Conservation (phyloP, 2,797 vertebrate genomes). For the Darevskia nairensis region DNA sequence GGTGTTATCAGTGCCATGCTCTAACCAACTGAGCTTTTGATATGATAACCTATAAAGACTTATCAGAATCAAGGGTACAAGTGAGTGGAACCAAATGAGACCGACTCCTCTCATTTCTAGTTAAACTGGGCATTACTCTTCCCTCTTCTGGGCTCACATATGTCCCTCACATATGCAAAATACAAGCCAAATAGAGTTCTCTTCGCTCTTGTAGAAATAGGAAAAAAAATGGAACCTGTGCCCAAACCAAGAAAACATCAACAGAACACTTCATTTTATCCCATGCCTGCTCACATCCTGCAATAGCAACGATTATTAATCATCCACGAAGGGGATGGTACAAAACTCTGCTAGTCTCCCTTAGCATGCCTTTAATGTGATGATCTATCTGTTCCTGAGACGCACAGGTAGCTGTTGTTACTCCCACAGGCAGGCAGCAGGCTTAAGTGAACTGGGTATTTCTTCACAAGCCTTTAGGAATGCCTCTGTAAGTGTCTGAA, state of each 20-base stretch:
- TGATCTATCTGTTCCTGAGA: background rate
- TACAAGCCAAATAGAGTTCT: background rate
- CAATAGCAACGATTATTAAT: background rate
- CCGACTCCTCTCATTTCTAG: background rate
- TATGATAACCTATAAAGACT: background rate
- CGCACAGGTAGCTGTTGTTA: background rate
- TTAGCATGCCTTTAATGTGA: too few species aligned
- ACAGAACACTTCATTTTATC: background rate
- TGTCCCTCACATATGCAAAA: background rate
- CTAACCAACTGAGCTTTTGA: background rate
- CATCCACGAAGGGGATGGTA: background rate
- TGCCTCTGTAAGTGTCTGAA: background rate
- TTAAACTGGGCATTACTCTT: background rate
- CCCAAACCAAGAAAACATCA: background rate
- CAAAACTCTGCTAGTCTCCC: background rate
- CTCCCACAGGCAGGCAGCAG: background rate
- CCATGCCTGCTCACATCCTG: background rate
- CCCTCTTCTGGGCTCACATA: background rate
- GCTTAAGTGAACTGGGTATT: background rate
- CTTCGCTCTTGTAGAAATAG: background rate
- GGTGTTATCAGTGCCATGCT: too few species aligned
- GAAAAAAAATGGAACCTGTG: background rate
- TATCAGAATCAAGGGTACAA: background rate
- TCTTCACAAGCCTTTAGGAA: background rate
- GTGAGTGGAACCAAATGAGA: background rate